Conservation (phyloP, 2,113 vertebrate species). For the Paramormyrops kingsleyae region DNA sequence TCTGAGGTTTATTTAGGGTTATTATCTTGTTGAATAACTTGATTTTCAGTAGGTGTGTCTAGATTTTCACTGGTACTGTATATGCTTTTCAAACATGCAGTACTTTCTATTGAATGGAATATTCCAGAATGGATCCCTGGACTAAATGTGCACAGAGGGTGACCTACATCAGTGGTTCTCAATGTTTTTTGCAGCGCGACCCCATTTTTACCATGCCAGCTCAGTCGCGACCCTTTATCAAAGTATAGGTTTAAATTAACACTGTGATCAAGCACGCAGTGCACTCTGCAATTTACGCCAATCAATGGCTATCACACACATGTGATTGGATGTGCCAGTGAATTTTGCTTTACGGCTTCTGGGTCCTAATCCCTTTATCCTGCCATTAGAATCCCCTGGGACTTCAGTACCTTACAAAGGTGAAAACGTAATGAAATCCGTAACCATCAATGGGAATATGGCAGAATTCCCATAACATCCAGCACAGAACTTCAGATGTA, state of each 20-base stretch:
- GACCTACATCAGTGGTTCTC: too few relatives aligned
- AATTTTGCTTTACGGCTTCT: too few relatives aligned
- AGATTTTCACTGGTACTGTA: neutral
- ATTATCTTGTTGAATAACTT: neutral
- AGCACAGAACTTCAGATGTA: neutral
- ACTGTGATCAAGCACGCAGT: too few relatives aligned
- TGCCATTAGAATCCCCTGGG: neutral
- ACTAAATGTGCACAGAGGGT: neutral
- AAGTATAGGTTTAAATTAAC: too few relatives aligned
- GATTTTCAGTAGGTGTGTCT: neutral
- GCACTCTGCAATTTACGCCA: too few relatives aligned
- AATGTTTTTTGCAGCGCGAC: too few relatives aligned
- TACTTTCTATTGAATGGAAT: neutral
- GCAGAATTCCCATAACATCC: neutral
- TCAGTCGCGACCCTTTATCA: too few relatives aligned
- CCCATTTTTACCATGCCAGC: too few relatives aligned
- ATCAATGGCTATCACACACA: too few relatives aligned
- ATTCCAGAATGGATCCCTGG: neutral
- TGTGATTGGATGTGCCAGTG: too few relatives aligned
- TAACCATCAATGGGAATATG: neutral
- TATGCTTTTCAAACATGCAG: neutral
- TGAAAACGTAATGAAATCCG: neutral
- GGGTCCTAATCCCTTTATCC: neutral
- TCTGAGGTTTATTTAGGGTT: neutral
- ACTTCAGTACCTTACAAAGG: neutral